These are phyloP conservation scores for Sphecodes monilicornis DNA, from an alignment of 2,888 invertebrate species.

Conservation along the genomic window DNA sequence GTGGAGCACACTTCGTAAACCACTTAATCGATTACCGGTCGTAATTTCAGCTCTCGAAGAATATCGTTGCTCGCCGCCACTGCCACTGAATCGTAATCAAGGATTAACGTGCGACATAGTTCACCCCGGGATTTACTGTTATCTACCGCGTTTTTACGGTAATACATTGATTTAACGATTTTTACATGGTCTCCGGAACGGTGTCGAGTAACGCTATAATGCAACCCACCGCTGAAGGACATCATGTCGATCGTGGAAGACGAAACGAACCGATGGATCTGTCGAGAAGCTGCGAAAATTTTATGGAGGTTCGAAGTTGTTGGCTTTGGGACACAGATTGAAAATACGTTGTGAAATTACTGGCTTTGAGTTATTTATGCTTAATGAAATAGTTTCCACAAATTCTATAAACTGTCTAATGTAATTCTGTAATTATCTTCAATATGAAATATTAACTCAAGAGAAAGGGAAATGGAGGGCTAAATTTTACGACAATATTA, in stretches of 20 bases:
- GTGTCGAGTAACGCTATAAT: not conserved
- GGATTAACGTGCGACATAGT: slow-evolving; percentile 30
- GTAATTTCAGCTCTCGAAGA: slow-evolving; percentile 66
- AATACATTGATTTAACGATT: not conserved
- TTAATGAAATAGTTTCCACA: too few species aligned
- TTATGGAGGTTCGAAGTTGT: not conserved
- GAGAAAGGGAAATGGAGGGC: too few species aligned
- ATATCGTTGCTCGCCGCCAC: slow-evolving; percentile 28
- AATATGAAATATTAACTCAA: too few species aligned
- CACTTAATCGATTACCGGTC: slow-evolving; percentile 68
- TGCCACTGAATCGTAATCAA: slow-evolving; percentile 19
- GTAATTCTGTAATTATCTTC: too few species aligned
- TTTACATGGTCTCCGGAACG: not conserved
- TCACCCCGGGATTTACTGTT: slow-evolving; percentile 5
- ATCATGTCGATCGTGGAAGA: not conserved
- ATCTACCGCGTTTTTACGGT: slow-evolving; percentile 5
- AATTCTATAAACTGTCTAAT: too few species aligned
- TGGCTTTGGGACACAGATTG: not conserved
- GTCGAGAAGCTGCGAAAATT: not conserved
- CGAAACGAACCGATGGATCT: not conserved
- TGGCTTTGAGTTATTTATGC: too few species aligned
- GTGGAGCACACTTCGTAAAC: slow-evolving; percentile 49
- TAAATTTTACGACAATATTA: not conserved
- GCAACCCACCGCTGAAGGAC: not conserved
- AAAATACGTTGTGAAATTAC: not conserved